Percentiles rank a stretch among this genome's conserved stretches.
These are phyloP conservation scores for Rhagonycha fulva DNA, from an alignment of 2,888 invertebrate genomes.

Conservation along the genomic window DNA sequence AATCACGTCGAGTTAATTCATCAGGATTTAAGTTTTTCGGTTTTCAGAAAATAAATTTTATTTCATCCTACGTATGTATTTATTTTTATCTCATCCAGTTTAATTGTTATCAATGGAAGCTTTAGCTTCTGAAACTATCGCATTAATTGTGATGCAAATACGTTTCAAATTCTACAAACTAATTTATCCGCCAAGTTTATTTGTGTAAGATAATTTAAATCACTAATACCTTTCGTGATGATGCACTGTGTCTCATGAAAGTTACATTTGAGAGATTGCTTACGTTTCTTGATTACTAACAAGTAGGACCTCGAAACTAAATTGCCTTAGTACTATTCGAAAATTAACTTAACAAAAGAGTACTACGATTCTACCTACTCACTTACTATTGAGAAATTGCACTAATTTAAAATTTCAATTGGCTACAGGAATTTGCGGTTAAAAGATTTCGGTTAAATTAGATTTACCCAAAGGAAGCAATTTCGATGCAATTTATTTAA, in stretches of 20 bases:
- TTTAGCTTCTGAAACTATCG: background rate
- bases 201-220: conserved; percentile 19
- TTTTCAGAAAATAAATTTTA: background rate
- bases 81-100: background rate
- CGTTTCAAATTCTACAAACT: background rate
- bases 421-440: background rate
- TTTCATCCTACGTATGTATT: background rate
- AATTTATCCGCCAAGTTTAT: conserved; percentile 13
- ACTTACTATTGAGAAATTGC: background rate
- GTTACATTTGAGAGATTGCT: conserved; percentile 9
- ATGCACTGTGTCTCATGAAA: conserved; percentile 11
- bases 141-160: background rate
- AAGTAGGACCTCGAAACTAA: conserved; percentile 5
- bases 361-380: background rate
- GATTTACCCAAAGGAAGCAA: background rate
- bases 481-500: background rate
- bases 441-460: background rate
- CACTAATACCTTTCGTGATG: conserved; percentile 16
- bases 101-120: background rate
- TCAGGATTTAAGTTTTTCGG: background rate
- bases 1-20: background rate
- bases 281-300: conserved; percentile 3
- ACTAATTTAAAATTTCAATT: background rate
- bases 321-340: background rate
- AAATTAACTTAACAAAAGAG: background rate